Evolutionary conservation across 2,888 invertebrate genomes (phyloP).

Genomic region (Trichopoda pennipes): DNA sequence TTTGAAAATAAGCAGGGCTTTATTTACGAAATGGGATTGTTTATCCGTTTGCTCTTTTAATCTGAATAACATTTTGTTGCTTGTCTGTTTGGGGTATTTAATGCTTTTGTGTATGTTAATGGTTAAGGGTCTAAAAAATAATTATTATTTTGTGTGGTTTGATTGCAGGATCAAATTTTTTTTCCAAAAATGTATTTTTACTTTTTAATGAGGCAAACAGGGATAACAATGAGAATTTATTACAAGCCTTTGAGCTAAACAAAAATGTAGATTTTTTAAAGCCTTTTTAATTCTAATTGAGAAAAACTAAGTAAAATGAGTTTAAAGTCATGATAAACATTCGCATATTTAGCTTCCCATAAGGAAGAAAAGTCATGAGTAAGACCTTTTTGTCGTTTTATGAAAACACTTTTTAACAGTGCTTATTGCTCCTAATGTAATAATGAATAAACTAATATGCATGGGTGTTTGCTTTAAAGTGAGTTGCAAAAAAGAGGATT

Average conservation of each 20-base stretch:
- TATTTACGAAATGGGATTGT: conserved; percentile 11
- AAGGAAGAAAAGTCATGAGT: conserved; percentile 2
- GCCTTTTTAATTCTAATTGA: neutral
- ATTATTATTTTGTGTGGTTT: conserved; percentile 61
- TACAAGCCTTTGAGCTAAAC: conserved; percentile 54
- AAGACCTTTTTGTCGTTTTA: conserved; percentile 1
- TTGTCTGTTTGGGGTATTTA: conserved; percentile 4
- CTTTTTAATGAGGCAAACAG: conserved; percentile 36
- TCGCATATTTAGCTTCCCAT: neutral
- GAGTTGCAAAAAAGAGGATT: conserved; percentile 36
- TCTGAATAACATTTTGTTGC: neutral
- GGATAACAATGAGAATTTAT: conserved; percentile 15
- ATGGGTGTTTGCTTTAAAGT: neutral
- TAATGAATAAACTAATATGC: neutral
- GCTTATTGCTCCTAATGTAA: neutral
- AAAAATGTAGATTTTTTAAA: conserved; percentile 11
- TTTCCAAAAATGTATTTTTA: conserved; percentile 7
- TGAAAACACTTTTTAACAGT: neutral
- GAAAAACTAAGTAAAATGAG: conserved; percentile 51
- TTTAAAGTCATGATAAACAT: conserved; percentile 13
- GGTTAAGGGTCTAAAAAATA: conserved; percentile 62
- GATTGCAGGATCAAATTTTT: conserved; percentile 8
- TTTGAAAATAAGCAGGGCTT: conserved; percentile 61
- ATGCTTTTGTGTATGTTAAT: conserved; percentile 39
- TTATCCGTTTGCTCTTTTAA: neutral